Conservation (phyloP, 2,888 invertebrate species). For the Pandemis heparana region DNA sequence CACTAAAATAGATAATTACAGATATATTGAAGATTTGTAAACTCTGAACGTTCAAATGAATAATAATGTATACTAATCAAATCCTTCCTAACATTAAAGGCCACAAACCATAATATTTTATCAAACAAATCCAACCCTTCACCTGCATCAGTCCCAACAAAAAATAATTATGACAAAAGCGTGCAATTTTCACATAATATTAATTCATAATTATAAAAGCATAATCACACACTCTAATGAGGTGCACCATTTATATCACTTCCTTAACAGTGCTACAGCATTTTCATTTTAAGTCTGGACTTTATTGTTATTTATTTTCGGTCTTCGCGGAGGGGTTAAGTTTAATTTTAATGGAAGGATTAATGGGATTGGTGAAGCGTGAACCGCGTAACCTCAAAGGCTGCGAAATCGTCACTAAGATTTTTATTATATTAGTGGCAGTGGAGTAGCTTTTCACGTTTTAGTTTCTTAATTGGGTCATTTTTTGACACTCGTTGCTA, state of each 20-base stretch:
- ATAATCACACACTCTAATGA: constrained; percentile 40
- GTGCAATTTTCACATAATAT: constrained; percentile 32
- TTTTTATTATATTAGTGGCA: too few relatives aligned
- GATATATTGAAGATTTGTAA: too few relatives aligned
- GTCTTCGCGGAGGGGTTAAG: constrained; percentile 40
- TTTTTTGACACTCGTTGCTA: too few relatives aligned
- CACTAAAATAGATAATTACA: too few relatives aligned
- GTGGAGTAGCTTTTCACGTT: too few relatives aligned
- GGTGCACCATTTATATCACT: constrained; percentile 78
- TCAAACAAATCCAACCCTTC: background rate
- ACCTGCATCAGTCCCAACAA: background rate
- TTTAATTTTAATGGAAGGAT: constrained; percentile 36
- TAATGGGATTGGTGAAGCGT: constrained; percentile 33
- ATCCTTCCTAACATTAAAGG: background rate
- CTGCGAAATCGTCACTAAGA: too few relatives aligned
- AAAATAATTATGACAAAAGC: constrained; percentile 28
- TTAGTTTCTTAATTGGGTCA: too few relatives aligned
- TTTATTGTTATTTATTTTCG: constrained; percentile 76
- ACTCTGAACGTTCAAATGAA: too few relatives aligned
- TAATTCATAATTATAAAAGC: constrained; percentile 43
- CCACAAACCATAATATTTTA: background rate
- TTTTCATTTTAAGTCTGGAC: constrained; percentile 82
- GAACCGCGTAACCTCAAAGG: background rate
- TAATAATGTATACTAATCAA: background rate
- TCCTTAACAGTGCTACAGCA: constrained; percentile 79